Evolutionary conservation across 2,113 vertebrate genomes (phyloP), one percentile per base, ranked within the genome.

Genomic region (Grammomys dolichurus): DNA sequence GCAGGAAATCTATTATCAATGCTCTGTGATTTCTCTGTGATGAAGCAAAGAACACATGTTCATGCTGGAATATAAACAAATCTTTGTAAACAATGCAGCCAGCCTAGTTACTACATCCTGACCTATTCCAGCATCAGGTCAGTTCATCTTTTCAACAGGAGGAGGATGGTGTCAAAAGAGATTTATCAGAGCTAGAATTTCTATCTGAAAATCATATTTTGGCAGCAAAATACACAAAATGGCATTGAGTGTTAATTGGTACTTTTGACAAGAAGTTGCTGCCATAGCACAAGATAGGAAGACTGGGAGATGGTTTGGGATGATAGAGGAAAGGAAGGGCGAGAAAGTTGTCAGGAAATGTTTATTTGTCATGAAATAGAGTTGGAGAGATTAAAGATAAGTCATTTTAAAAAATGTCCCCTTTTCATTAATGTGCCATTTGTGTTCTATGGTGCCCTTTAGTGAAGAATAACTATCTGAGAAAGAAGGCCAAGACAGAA

Each of bases 1-100:
- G 95, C 63, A 96, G 51, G 36, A 97, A 91, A 24, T 97, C 46
- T 43, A 98, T 96, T 73, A 96, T 91, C 48, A 8, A 94, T 81
- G 63, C 36, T 3, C 95, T 96, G 93, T 90, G 4, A 95, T 14
- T 93, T n/a, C 78, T 72, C 20, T 92, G 0, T 63, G 24, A 48
- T 56, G 58, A 92, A 97, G 46, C 9, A 87, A 65, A 95, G 92
- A 98, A 89, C 1, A 5, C 48, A 97, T 48, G 1, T 85, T 82
- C 40, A 16, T 6, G 0, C 33, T 22, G 26, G 43, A 94, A 10
- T 48, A 90, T 82, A 60, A 93, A 6, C 5, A 81, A 75, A 96
- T 96, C 46, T 7, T 60, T 26, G 0, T 87, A 87, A 94, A 95
- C 89, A 9, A 67, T 1, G 40, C 75, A 26, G 58, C 7, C 46